phyloP scores from a whole-genome alignment of 1,140 invertebrate species.

The Platyscapa corneri region DNA sequence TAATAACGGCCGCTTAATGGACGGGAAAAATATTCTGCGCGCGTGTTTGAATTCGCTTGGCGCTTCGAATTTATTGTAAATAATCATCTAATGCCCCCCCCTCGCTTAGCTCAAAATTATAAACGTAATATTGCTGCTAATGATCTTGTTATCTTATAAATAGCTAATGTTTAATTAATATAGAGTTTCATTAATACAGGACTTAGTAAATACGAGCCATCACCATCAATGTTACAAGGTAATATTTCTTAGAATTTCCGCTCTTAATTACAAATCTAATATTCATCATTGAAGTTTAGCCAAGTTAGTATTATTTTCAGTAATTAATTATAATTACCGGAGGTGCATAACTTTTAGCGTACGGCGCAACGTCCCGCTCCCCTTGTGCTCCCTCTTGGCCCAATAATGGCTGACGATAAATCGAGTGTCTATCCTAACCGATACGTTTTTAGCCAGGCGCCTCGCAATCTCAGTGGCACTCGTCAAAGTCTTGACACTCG shows the following conservation, averaged over 20 bases:
- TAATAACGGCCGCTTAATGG: too few relatives aligned
- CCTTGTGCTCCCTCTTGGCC: too few relatives aligned
- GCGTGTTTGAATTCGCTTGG: too few relatives aligned
- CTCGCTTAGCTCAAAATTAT: background rate
- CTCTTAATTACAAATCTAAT: background rate
- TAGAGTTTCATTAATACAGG: background rate
- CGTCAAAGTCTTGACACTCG: too few relatives aligned
- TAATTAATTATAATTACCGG: background rate
- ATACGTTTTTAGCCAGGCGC: too few relatives aligned
- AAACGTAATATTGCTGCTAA: background rate
- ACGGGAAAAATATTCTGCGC: background rate
- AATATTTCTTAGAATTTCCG: background rate
- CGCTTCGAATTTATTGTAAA: background rate
- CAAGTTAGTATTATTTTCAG: background rate
- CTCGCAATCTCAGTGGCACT: too few relatives aligned
- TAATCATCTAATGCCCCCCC: background rate
- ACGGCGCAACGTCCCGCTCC: too few relatives aligned
- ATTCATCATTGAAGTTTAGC: background rate
- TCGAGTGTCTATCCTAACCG: too few relatives aligned
- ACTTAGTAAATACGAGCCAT: background rate
- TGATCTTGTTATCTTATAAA: background rate
- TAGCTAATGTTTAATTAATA: conserved; percentile 8
- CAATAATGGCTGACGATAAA: too few relatives aligned
- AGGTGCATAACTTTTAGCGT: background rate
- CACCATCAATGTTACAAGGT: background rate